Evolutionary conservation across 2,888 invertebrate genomes (phyloP).

Genomic region (Spilosoma lubricipeda): DNA sequence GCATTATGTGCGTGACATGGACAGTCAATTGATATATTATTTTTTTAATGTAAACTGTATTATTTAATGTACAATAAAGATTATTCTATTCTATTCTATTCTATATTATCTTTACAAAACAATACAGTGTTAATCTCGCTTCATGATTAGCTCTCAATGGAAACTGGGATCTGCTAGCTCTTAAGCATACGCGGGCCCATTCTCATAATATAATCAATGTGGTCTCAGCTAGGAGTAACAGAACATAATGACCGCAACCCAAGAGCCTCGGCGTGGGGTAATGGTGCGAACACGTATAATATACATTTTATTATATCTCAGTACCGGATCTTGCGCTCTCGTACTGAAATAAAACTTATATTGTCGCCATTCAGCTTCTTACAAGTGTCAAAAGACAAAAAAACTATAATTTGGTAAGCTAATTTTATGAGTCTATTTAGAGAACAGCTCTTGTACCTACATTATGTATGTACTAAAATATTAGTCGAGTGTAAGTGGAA

Average conservation of each 20-base stretch:
- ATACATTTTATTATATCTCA: conserved; percentile 68
- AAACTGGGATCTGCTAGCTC: conserved; percentile 59
- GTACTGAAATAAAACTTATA: conserved; percentile 6
- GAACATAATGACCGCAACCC: conserved; percentile 70
- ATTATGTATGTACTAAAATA: too few species aligned
- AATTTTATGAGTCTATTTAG: background rate
- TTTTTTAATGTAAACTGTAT: too few species aligned
- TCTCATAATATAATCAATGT: conserved; percentile 76
- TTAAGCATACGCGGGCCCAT: conserved; percentile 61
- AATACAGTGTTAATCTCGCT: conserved; percentile 18
- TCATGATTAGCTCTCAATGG: conserved; percentile 54
- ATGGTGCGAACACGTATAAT: conserved; percentile 76
- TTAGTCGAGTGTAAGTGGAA: too few species aligned
- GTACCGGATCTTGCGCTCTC: conserved; percentile 40
- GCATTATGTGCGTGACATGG: too few species aligned
- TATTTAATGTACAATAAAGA: too few species aligned
- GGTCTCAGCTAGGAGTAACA: conserved; percentile 69
- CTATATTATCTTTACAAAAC: conserved; percentile 29
- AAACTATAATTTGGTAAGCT: background rate
- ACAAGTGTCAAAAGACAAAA: background rate
- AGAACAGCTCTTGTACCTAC: background rate
- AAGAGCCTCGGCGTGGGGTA: conserved; percentile 56
- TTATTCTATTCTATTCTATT: too few species aligned
- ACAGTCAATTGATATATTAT: too few species aligned
- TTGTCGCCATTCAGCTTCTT: background rate